Conservation (phyloP, 2,113 vertebrate genomes). For the Varanus komodoensis region DNA sequence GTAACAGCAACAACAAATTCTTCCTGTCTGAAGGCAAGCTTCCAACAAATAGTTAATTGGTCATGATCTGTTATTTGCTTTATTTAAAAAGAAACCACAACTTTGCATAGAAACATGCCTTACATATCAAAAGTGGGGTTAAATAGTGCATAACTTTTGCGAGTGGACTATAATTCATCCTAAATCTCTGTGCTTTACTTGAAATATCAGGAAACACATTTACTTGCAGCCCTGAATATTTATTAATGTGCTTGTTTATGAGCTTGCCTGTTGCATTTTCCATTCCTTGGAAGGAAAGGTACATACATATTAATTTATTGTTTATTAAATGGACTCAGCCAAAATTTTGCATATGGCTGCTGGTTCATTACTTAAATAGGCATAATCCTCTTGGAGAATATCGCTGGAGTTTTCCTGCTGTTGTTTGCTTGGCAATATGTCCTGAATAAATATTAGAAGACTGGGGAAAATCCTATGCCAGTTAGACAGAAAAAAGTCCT, state of each 20-base stretch:
- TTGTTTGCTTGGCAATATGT: neutral
- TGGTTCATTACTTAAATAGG: neutral
- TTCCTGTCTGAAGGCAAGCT: neutral
- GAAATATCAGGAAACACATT: neutral
- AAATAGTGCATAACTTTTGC: neutral
- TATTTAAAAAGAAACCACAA: slow-evolving; percentile 5
- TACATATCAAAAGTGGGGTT: neutral
- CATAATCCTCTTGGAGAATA: neutral
- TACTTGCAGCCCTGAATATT: neutral
- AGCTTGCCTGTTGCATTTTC: neutral
- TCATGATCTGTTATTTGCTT: neutral
- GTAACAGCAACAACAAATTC: neutral
- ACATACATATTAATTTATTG: slow-evolving; percentile 9
- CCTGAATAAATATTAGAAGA: neutral
- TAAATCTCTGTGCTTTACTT: neutral
- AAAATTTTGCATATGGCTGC: neutral
- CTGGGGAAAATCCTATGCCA: neutral
- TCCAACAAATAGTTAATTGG: slow-evolving; percentile 9
- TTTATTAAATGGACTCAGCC: slow-evolving; percentile 18
- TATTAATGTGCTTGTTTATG: slow-evolving; percentile 24
- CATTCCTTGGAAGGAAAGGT: slow-evolving; percentile 19
- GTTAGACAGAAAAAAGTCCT: too few species aligned
- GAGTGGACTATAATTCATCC: slow-evolving; percentile 15
- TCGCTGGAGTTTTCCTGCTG: neutral
- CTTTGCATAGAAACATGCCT: neutral